Base-by-base conservation (phyloP, 2,888 invertebrate species). In the Synanthedon andrenaeformis region DNA sequence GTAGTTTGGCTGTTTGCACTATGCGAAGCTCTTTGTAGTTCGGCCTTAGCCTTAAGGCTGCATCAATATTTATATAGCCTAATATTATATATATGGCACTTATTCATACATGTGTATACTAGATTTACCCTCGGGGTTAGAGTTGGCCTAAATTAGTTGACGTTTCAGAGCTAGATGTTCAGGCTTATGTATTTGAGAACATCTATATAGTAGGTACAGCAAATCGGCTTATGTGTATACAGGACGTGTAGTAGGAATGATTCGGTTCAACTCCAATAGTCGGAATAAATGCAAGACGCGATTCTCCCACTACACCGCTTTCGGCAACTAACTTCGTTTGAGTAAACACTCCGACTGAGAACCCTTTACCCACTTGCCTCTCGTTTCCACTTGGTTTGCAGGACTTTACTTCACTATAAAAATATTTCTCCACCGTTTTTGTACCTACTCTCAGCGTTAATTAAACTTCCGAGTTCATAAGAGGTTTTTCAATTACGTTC, bases 261-360 rank as follows among this genome's bases (percentile, higher is more conserved):
- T 73, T 71, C 67, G 65, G 69, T 70, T 60, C 63, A 69, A 74
- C 76, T 76, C 70, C 71, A 75, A 77, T 76, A 73, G 69, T 62
- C 65, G 60, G 67, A 66, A 68, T 72, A 73, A 76, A 73, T 74
- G 69, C 71, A 70, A 70, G 71, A 62, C 65, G 65, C 66, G 67
- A 61, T 59, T 60, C 52, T 60, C 59, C 58, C 55, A 59, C 63
- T 65, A 69, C 71, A 69, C 70, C 67, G 70, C 70, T 70, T 70
- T 70, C 62, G 67, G 68, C 69, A 67, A 69, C 70, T 74, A 74
- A 76, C 74, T 79, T 74, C 70, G 74, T 76, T 74, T 71, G 67
- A 63, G 67, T 70, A 74, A 79, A 76, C 72, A 76, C 76, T 75
- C 60, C 59, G 58, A 55, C 60, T 57, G 60, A 72, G 69, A 71